These are phyloP conservation scores for Bellardia pandia DNA, from an alignment of 2,888 invertebrate species.

Conservation along the genomic window DNA sequence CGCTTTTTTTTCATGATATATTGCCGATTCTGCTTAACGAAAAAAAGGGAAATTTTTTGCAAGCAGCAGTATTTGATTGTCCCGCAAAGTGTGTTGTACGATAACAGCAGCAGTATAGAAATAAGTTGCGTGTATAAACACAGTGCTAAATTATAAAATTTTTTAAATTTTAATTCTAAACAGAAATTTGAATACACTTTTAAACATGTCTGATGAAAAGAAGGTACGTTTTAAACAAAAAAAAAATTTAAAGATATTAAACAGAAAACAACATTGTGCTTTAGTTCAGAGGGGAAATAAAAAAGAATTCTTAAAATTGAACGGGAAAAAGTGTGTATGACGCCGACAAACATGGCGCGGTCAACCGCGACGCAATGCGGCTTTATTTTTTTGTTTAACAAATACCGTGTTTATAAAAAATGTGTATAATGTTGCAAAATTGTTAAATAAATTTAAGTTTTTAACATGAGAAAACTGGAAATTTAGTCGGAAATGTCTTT, in stretches of 20 bases:
- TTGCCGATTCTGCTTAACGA: conserved; percentile 69
- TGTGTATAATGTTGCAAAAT: neutral
- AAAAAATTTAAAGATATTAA: neutral
- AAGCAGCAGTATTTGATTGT: conserved; percentile 71
- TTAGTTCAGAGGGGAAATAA: conserved; percentile 24
- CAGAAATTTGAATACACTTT: conserved; percentile 62
- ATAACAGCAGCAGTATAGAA: conserved; percentile 38
- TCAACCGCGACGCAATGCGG: conserved; percentile 70
- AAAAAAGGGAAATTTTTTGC: conserved; percentile 69
- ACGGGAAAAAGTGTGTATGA: conserved; percentile 74
- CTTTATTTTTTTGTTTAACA: conserved; percentile 36
- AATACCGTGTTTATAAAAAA: conserved; percentile 13
- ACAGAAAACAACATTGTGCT: neutral
- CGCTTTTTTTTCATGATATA: conserved; percentile 62
- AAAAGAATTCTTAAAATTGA: conserved; percentile 44
- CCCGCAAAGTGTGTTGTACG: conserved; percentile 70
- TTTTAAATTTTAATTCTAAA: conserved; percentile 62
- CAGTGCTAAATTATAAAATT: conserved; percentile 55
- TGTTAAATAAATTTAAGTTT: neutral
- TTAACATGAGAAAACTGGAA: neutral
- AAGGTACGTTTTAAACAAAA: conserved; percentile 76
- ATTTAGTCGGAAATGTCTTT: neutral
- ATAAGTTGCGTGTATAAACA: conserved; percentile 53
- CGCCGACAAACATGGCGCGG: conserved; percentile 80
- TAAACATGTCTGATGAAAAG: conserved; percentile 80